These are phyloP conservation scores for Xestia c-nigrum DNA, from an alignment of 2,888 invertebrate species.

Conservation along the genomic window DNA sequence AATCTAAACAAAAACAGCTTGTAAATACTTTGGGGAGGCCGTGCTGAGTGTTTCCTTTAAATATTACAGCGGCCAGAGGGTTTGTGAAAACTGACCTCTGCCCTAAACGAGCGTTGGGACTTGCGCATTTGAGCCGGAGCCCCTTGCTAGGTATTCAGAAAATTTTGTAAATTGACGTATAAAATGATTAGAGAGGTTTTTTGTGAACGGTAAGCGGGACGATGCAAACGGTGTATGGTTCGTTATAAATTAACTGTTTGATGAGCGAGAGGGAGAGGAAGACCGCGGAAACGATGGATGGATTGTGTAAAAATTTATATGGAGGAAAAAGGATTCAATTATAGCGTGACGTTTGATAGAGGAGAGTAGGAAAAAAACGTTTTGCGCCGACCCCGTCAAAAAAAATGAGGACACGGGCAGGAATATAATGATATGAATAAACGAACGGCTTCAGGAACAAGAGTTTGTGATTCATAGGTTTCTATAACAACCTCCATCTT, in stretches of 20 bases:
- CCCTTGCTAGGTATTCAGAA: constrained; percentile 42
- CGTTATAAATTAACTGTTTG: neutral
- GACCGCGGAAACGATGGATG: too few relatives aligned
- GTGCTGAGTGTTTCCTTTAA: constrained; percentile 72
- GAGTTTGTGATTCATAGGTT: neutral
- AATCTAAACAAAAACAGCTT: constrained; percentile 67
- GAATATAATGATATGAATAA: neutral
- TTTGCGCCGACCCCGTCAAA: too few relatives aligned
- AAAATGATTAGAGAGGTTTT: constrained; percentile 45
- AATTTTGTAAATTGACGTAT: constrained; percentile 48
- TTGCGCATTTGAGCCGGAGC: constrained; percentile 53
- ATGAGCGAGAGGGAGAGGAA: too few relatives aligned
- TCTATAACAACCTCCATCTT: neutral
- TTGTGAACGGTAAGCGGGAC: constrained; percentile 27
- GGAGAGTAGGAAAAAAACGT: too few relatives aligned
- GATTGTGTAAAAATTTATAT: too few relatives aligned
- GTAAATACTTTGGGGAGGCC: constrained; percentile 64
- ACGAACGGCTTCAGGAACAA: neutral
- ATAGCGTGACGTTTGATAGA: too few relatives aligned
- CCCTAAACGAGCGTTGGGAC: constrained; percentile 68
- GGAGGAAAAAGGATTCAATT: too few relatives aligned
- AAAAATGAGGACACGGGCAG: too few relatives aligned
- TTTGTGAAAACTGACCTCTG: constrained; percentile 69
- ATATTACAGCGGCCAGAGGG: constrained; percentile 74
- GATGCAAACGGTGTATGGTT: constrained; percentile 14